Base-by-base conservation (phyloP, 2,113 vertebrate genomes). In the Xiphias gladius region DNA sequence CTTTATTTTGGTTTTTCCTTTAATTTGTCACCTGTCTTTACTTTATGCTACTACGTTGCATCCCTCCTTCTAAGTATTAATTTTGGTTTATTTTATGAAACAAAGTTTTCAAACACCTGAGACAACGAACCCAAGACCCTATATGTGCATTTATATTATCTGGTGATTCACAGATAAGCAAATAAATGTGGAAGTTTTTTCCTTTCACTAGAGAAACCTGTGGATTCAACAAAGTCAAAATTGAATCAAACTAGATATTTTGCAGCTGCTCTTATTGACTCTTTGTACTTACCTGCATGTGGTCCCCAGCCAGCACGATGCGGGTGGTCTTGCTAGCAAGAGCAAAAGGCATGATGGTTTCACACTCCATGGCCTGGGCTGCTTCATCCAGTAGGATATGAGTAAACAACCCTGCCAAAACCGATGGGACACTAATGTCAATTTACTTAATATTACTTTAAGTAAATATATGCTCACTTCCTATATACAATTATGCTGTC, bases 341-440 rank as follows among this genome's bases (percentile, higher is more conserved):
- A 76, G 98, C 98, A 86, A 99, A 96, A 90, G 98, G 98, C 98
- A 99, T 99, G 90, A 99, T 99, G 82, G 98, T 99, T 95, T 99
- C 98, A 78, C 98, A 99, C 96, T 99, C 98, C 98, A 99, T 99
- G 88, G 98, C 98, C 92, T 99, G 98, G 35, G 98, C 98, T 32
- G 98, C 98, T 96, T 99, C 98, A 91, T 99, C 98, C 94, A 99
- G 94, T 8, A 99, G 94, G 94, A 99, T 97, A 91, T 99, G 98
- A 79, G 96, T 96, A 91, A 99, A 99, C 91, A 99, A 96, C 20
- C 98, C 98, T 99, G 88, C 3, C n/a, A 46, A 65, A 76, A 84
- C 24, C 73, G 50, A 79, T 17, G 10, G 14, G 3, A 66, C n/a
- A 77, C 3, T 30, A 73, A 52, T 4, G 63, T 54, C 22, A 37